Conservation (phyloP, 2,113 vertebrate species). For the Notarius lentiginosus region DNA sequence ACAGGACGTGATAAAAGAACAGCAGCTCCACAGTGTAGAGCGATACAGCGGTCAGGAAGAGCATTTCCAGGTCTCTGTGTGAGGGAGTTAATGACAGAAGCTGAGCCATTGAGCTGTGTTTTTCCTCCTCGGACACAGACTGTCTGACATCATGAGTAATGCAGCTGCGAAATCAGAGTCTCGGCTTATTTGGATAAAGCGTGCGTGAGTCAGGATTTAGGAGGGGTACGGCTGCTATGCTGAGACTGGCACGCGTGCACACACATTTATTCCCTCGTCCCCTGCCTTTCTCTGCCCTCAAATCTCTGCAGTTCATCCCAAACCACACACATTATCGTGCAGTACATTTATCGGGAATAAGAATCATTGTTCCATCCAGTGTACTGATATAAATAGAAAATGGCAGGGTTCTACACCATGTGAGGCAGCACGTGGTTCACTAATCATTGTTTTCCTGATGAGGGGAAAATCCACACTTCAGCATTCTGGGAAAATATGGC, state of each 20-base stretch:
- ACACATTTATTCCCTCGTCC: background rate
- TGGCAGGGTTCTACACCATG: background rate
- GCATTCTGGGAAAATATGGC: background rate
- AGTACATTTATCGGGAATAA: background rate
- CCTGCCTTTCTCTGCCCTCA: background rate
- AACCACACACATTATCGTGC: background rate
- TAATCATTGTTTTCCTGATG: slow-evolving; percentile 16
- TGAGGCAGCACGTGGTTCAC: background rate
- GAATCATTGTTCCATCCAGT: background rate
- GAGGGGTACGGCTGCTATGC: background rate
- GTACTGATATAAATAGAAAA: background rate
- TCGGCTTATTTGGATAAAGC: slow-evolving; percentile 17
- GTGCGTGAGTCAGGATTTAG: slow-evolving; percentile 10
- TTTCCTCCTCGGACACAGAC: slow-evolving; percentile 23
- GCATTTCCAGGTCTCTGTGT: background rate
- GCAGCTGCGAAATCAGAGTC: background rate
- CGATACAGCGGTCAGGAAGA: background rate
- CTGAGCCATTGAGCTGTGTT: slow-evolving; percentile 1
- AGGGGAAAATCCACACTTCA: slow-evolving; percentile 6
- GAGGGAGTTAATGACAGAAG: background rate
- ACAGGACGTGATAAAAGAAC: background rate
- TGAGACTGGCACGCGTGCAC: background rate
- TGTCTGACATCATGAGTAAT: slow-evolving; percentile 9
- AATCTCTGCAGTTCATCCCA: background rate
- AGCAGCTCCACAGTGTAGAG: background rate